Percentiles rank a stretch among this genome's conserved stretches.
Conservation (phyloP, 2,888 invertebrate species). For the Drosophila austrosaltans region DNA sequence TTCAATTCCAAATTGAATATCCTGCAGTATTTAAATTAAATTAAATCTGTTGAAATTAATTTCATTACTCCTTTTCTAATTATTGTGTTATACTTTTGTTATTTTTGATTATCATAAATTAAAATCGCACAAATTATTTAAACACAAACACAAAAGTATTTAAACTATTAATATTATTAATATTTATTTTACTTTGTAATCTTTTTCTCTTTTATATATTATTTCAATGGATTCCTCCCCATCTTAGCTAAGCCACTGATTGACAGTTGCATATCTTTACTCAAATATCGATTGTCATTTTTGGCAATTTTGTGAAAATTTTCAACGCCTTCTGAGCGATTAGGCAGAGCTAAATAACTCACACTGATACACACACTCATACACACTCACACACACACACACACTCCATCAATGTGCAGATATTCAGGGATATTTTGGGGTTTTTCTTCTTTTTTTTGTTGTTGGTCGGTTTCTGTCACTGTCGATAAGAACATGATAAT, state of each 20-base stretch:
- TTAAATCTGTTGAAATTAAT: too few species aligned
- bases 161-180: too few species aligned
- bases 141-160: too few species aligned
- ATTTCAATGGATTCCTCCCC: too few species aligned
- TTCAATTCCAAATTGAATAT: background rate
- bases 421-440: constrained; percentile 25
- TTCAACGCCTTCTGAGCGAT: constrained; percentile 67
- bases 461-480: constrained; percentile 40
- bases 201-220: too few species aligned
- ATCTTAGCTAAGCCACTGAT: background rate
- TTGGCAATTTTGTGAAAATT: constrained; percentile 41
- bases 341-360: constrained; percentile 50
- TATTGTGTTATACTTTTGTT: too few species aligned
- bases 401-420: constrained; percentile 24
- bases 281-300: constrained; percentile 65
- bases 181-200: too few species aligned
- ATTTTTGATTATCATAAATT: too few species aligned
- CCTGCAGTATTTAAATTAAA: too few species aligned
- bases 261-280: constrained; percentile 28
- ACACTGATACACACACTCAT: background rate
- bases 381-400: background rate
- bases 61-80: too few species aligned
- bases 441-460: background rate
- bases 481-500: constrained; percentile 76
- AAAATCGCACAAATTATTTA: too few species aligned